Base-by-base conservation (phyloP, 2,113 vertebrate species). In the Rhegmatorhina hoffmannsi region DNA sequence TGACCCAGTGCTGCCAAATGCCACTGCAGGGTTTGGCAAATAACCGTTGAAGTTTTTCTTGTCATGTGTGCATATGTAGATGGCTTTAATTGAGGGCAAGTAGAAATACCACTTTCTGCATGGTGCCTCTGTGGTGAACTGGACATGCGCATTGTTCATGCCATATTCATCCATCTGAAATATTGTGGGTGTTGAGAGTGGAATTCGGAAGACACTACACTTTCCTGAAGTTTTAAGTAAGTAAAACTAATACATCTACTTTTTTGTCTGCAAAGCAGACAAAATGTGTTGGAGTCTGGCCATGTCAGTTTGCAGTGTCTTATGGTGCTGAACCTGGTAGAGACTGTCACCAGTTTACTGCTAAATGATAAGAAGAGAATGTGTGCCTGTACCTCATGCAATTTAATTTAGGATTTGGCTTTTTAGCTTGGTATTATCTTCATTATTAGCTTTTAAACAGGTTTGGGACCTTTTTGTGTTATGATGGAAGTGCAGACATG, bases 41-140 rank as follows among this genome's bases (percentile, higher is more conserved):
- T 14, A 72, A 34, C 10, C 5, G 4, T 16, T 49, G 46, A 13
- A 4, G 0, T 63, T 83, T 87, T 53, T 80, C 44, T 81, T 76
- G 13, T 56, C 1, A 0, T 25, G 17, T 34, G 21, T 76, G 24
- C 16, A 0, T 38, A 8, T 2, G 2, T 38, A 67, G 56, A 33
- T 59, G 40, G 38, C 62, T 88, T 87, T 52, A 53, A 56, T 38
- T 43, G 31, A 66, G 20, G 7, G 17, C 10, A 43, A 67, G 52
- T 19, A 47, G 38, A 79, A 92, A 33, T 79, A 47, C 20, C 46
- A 6, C 59, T 78, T 75, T 87, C 29, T 78, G 33, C 24, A 10
- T 33, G 59, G 20, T 1, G 1, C 20, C 21, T 89, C 13, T 63
- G 1, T 85, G 66, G 36, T 3, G 26, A 34, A 31, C 9, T 21